phyloP scores from a whole-genome alignment of 2,888 invertebrate species.

The Conistra vaccinii region DNA sequence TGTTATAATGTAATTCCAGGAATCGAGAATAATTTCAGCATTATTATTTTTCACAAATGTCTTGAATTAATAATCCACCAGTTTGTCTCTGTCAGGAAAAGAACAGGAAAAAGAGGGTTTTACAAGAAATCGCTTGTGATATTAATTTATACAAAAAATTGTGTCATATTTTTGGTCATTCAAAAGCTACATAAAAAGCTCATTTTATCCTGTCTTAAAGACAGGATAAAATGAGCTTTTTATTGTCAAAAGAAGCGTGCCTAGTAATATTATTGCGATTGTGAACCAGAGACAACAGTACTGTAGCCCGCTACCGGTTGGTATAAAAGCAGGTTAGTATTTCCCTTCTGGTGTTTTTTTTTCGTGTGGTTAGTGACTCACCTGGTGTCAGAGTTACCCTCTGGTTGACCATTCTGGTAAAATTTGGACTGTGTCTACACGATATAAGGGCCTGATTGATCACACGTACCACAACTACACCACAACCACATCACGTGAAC shows the following conservation, averaged over 20 bases:
- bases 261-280: neutral
- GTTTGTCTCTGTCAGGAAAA: slow-evolving; percentile 7
- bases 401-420: too few relatives aligned
- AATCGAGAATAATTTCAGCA: neutral
- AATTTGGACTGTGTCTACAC: neutral
- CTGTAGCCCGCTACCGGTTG: too few relatives aligned
- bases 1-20: neutral
- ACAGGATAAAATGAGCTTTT: neutral
- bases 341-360: too few relatives aligned
- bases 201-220: too few relatives aligned
- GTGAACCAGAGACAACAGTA: neutral
- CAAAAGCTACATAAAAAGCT: too few relatives aligned
- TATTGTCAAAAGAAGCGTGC: neutral
- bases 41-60: neutral
- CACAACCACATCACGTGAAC: neutral
- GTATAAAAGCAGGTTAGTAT: neutral
- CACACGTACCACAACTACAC: too few relatives aligned
- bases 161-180: neutral
- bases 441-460: too few relatives aligned
- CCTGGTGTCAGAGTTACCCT: too few relatives aligned
- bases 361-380: too few relatives aligned
- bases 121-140: slow-evolving; percentile 7
- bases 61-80: slow-evolving; percentile 6
- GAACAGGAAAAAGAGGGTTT: slow-evolving; percentile 9
- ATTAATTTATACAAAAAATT: neutral